A percentile compares a stretch with the other conserved stretches of the same genome.
These are phyloP conservation scores for Metridium senile DNA, from an alignment of 92 coral and sea anemone genomes.

Conservation along the genomic window DNA sequence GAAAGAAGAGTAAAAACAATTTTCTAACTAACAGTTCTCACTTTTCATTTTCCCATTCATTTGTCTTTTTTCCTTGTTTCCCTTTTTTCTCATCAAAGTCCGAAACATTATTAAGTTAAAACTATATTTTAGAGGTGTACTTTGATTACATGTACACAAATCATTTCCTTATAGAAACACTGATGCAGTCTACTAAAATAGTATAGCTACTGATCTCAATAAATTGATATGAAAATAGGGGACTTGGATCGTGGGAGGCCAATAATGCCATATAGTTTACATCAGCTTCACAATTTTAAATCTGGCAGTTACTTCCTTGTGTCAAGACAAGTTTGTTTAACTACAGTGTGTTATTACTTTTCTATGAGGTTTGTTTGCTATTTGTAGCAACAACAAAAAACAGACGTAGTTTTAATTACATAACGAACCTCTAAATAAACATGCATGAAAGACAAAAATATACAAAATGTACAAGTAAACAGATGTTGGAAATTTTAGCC, in stretches of 20 bases:
- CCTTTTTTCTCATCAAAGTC: too few species aligned
- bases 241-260: background rate
- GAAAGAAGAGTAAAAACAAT: too few species aligned
- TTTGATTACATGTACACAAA: too few species aligned
- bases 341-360: background rate
- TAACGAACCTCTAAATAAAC: background rate
- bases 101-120: too few species aligned
- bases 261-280: background rate
- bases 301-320: background rate
- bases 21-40: too few species aligned
- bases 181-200: too few species aligned
- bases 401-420: background rate
- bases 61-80: too few species aligned
- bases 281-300: background rate
- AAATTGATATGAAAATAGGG: too few species aligned
- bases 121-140: too few species aligned
- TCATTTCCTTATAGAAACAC: too few species aligned
- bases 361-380: background rate
- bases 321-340: background rate
- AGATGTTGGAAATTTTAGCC: background rate
- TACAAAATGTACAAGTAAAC: background rate
- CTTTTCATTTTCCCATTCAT: too few species aligned
- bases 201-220: too few species aligned
- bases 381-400: background rate
- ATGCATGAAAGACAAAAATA: background rate